Evolutionary conservation across 2,113 vertebrate genomes (phyloP), one percentile per base, ranked within the genome.

Genomic region (Atractosteus spatula): DNA sequence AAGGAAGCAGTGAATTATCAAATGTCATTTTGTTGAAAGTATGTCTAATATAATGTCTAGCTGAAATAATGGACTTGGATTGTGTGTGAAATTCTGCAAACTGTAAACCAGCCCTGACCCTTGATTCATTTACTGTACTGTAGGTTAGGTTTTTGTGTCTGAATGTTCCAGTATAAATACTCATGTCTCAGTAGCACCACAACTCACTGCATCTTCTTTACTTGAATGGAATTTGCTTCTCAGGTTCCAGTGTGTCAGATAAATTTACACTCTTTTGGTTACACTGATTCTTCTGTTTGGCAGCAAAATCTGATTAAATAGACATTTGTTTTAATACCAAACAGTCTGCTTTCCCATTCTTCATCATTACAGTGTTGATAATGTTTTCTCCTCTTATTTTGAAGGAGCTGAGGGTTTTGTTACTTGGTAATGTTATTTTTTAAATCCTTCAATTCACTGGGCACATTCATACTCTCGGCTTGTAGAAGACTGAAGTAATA

Each of bases 1-100:
- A 17, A 55, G 45, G 55, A 54, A 71, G 41, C 69, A 76, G 71
- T 66, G 62, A 71, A 70, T 74, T 66, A 76, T 71, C 47, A 61
- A 71, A 45, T 13, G 13, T 55, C 10, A n/a, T 67, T 54, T 62
- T 55, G 54, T 59, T 55, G 66, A 17, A 67, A 45, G 47, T 55
- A 12, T 47, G 3, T 11, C 4, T 47, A 42, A 45, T 66, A 44
- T 45, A 55, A 56, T 62, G 41, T 62, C 55, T n/a, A 65, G n/a
- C 65, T 63, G 41, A 67, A 54, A 43, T 55, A 54, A 8, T 68
- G 66, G 44, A 10, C 3, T 44, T 4, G 66, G 7, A 29, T 12
- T 54, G 14, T 41, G 47, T 55, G 29, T 13, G 16, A 68, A 55
- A 68, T 55, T 8, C 16, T 68, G 47, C 10, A 54, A 68, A 68